These are phyloP conservation scores for Chaetodon trifasciatus DNA, from an alignment of 2,797 vertebrate species.

Conservation along the genomic window DNA sequence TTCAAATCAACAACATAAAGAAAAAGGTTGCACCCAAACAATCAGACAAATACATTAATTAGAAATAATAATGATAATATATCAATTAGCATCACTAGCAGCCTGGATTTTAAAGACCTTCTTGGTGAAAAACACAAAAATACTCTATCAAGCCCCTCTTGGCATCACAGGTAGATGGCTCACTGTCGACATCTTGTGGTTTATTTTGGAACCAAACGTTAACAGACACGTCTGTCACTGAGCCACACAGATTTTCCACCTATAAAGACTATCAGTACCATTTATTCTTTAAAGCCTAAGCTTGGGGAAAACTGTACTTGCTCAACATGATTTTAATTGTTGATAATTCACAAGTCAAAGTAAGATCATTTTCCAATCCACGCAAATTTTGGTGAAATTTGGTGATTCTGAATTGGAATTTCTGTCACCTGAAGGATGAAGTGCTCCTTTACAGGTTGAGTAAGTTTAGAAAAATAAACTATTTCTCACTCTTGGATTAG, in stretches of 20 bases:
- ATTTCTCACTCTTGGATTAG: too few species aligned
- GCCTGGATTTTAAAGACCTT: neutral
- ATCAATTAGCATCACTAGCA: neutral
- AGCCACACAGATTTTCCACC: neutral
- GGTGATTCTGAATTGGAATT: too few species aligned
- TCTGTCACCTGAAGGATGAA: too few species aligned
- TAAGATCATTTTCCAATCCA: too few species aligned
- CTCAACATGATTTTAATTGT: neutral
- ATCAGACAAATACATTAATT: neutral
- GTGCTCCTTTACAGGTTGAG: too few species aligned
- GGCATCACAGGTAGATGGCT: neutral
- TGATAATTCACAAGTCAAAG: too few species aligned
- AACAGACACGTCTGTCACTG: neutral
- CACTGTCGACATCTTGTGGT: slow-evolving; percentile 48
- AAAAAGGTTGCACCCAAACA: neutral
- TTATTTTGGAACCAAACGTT: neutral
- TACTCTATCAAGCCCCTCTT: neutral
- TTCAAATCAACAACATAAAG: neutral
- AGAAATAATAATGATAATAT: neutral
- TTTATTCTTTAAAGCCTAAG: neutral
- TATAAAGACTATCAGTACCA: neutral
- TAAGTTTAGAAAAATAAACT: too few species aligned
- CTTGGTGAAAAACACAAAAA: neutral
- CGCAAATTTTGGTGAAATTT: too few species aligned
- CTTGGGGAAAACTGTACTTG: neutral